Base-by-base conservation (phyloP, 2,888 invertebrate species). In the Clunio marinus region DNA sequence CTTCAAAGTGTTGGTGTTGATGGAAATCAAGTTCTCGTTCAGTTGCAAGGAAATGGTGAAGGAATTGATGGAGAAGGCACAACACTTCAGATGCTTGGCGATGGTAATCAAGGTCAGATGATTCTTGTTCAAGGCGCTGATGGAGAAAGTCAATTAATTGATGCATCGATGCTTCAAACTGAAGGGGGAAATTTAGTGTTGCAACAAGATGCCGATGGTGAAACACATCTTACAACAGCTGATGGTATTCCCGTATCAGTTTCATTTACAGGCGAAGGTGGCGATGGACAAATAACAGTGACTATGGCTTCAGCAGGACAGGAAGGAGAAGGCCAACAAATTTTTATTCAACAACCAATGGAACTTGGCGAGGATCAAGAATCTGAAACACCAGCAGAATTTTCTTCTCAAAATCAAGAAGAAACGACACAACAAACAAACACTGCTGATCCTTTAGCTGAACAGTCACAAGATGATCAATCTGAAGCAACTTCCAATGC, bases 171-270 rank as follows among this genome's bases (percentile, higher is more conserved):
- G 28, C 71, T 79, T 1, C 79, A 79, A 69, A 76, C 78, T 2
- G 80, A 80, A 66, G 79, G 79, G 79, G 79, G 80, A 69, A 72
- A 79, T 68, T 78, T 79, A 1, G 79, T 79, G 25, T 78, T 79
- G 55, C 78, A 69, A 15, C 68, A 70, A 46, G 69, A 67, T 20
- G 69, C 58, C 28, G 60, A 46, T 45, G 69, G 69, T 32, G 70
- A 75, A 46, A 75, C 76, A 35, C 77, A 78, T 65, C 77, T 76
- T 1, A 76, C 78, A 3, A 78, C 79, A 72, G 78, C 78, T 15
- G 78, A 78, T 28, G 77, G 77, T 68, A 79, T 79, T 72, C 79
- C 80, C n/a, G 80, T 79, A 10, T 80, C 79, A 2, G 79, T 78
- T 1, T 77, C 79, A 27, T 72, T 70, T 65, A 65, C 69, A 1